A percentile compares a stretch with the other conserved stretches of the same genome.
These are phyloP conservation scores for Danio choprae DNA, from an alignment of 2,797 vertebrate genomes.

Conservation along the genomic window DNA sequence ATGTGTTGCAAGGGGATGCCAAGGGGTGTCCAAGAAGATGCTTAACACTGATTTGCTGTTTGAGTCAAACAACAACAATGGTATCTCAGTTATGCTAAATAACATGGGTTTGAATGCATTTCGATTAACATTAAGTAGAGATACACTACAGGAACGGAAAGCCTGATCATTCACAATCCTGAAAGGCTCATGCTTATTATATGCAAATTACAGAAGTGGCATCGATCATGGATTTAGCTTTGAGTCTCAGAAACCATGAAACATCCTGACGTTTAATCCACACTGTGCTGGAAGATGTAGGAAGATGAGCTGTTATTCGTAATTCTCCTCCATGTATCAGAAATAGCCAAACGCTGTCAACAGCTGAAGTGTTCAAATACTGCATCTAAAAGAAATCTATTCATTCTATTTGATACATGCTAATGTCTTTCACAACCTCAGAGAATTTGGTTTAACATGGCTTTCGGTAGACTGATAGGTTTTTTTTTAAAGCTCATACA, in stretches of 20 bases:
- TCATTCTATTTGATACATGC: conserved; percentile 26
- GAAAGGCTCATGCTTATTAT: conserved; percentile 25
- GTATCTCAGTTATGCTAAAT: neutral
- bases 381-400: conserved; percentile 15
- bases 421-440: conserved; percentile 28
- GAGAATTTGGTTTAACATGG: conserved; percentile 28
- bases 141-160: neutral
- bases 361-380: conserved; percentile 11
- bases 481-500: conserved; percentile 34
- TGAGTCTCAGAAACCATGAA: neutral
- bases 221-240: conserved; percentile 4
- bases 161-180: conserved; percentile 19
- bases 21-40: no score
- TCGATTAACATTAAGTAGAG: neutral
- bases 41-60: no score
- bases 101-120: neutral
- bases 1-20: no score
- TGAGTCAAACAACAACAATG: no score
- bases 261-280: neutral
- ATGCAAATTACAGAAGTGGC: conserved; percentile 29
- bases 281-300: conserved; percentile 1
- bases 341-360: conserved; percentile 31
- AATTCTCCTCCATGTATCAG: conserved; percentile 10
- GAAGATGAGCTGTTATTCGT: conserved; percentile 31
- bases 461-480: conserved; percentile 37